Conservation (phyloP, 2,888 invertebrate species). For the Chironomus tentans region DNA sequence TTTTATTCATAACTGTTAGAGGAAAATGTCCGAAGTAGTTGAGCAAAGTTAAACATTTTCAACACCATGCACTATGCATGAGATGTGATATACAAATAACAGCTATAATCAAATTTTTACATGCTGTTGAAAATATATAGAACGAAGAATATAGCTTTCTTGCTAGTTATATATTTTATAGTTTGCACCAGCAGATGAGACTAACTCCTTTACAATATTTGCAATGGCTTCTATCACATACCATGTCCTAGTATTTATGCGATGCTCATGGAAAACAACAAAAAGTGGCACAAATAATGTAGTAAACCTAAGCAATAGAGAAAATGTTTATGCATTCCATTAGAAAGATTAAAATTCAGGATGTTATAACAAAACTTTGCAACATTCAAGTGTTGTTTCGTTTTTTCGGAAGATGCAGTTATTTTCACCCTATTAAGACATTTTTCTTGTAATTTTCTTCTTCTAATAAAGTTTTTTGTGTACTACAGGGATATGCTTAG, state of each 20-base stretch:
- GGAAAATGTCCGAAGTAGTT: not conserved
- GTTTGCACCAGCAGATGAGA: not conserved
- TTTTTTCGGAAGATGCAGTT: too few species aligned
- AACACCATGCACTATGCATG: not conserved
- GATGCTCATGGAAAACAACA: not conserved
- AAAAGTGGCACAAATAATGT: not conserved
- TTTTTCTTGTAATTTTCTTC: not conserved
- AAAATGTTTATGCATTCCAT: not conserved
- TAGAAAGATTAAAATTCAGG: constrained; percentile 3
- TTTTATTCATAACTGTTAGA: not conserved
- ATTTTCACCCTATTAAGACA: not conserved
- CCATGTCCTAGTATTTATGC: too few species aligned
- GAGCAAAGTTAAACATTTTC: not conserved
- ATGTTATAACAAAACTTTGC: not conserved
- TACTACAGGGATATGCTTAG: too few species aligned
- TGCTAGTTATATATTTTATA: not conserved
- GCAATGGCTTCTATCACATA: not conserved
- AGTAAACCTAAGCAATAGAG: not conserved
- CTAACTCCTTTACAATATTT: not conserved
- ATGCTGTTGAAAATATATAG: not conserved
- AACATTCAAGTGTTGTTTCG: too few species aligned
- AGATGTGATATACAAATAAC: not conserved
- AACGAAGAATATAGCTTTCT: too few species aligned
- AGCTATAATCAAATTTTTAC: not conserved
- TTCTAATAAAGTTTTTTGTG: too few species aligned